Conservation (phyloP, 2,113 vertebrate genomes). For the Indri indri region DNA sequence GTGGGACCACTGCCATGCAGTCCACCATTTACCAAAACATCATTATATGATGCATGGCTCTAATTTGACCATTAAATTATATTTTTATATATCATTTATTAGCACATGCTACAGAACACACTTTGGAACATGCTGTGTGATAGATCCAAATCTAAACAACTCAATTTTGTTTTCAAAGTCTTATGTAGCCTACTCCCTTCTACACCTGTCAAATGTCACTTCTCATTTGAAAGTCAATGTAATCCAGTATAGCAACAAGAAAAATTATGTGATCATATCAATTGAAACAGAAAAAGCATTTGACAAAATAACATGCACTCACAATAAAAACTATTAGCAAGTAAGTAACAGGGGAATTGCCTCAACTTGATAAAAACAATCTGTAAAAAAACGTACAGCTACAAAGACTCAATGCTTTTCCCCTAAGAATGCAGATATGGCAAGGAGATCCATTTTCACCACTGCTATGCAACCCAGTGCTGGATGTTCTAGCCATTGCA, state of each 20-base stretch:
- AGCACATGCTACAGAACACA: background rate
- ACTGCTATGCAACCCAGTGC: background rate
- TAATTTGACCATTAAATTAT: background rate
- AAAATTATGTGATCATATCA: background rate
- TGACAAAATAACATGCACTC: background rate
- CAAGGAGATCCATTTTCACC: background rate
- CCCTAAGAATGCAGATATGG: background rate
- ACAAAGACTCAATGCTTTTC: background rate
- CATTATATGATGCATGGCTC: background rate
- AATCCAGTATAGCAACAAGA: background rate
- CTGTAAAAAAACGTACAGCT: background rate
- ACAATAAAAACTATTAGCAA: background rate
- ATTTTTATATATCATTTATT: background rate
- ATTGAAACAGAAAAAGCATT: background rate
- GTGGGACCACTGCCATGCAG: background rate
- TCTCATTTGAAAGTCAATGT: background rate
- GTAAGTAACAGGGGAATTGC: background rate
- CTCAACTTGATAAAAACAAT: background rate
- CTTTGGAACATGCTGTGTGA: background rate
- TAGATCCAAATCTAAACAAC: background rate
- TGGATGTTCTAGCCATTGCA: background rate
- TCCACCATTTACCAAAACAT: background rate
- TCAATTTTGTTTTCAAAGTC: background rate
- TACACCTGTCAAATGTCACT: background rate
- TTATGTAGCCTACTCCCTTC: background rate